Base-by-base conservation (phyloP, 2,113 vertebrate species). In the Leptodactylus fuscus region DNA sequence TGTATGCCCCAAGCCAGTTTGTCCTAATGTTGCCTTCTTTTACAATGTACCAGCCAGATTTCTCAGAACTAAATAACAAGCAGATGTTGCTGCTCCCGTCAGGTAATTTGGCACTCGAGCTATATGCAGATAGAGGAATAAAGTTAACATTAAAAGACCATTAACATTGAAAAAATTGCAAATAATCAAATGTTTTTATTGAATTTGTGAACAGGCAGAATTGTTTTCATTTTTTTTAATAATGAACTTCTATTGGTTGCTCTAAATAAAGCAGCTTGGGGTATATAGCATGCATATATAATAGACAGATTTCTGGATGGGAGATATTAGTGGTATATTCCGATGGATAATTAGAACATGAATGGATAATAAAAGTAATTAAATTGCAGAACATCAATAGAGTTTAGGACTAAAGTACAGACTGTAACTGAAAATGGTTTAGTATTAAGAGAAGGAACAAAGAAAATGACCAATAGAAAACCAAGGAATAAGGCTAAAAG, bases 31-130 rank as follows among this genome's bases (percentile, higher is more conserved):
- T 24, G 53, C 49, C 51, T 79, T 58, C 32, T 58, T 58, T 27
- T 38, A 77, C 76, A 60, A 7, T 80, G 53, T 20, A 58, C 10
- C 22, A 79, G 76, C 51, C 76, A 80, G 36, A 60, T 60, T 27
- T 44, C 27, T 60, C 22, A 60, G 53, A 60, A 24, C 34, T 8
- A 76, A 76, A 49, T 51, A 76, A 76, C 73, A 76, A 76, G 44
- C 53, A 80, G 36, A 80, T 80, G 60, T 81, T 69, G 60, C 41
- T 34, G 41, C 36, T 62, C 29, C 41, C 41, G 34, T 46, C 60
- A 65, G 51, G 51, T 78, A 78, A 36, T 51, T 48, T 79, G 76
- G 76, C 51, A 16, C 9, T 36, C 12, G 24, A 24, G 5, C 12
- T 44, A 44, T 16, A 60, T 60, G 34, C 53, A 80, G 53, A 80